A percentile compares a stretch with the other conserved stretches of the same genome.
Evolutionary conservation across 2,113 vertebrate genomes (phyloP).

Genomic region (Paedocypris sp.): DNA sequence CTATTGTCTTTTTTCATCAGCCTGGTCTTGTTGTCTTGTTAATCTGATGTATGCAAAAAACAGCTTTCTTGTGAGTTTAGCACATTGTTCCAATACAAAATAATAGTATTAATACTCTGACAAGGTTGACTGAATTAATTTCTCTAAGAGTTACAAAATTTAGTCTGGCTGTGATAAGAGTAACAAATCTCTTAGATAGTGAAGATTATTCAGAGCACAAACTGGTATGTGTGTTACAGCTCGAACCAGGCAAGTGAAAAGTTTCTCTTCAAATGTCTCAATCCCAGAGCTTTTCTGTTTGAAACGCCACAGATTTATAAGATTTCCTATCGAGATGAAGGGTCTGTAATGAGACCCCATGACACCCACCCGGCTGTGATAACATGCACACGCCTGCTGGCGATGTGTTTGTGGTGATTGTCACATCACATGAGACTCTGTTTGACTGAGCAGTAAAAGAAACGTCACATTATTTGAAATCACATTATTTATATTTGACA

Average conservation of each 20-base stretch:
- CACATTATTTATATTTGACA: background rate
- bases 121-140: too few species aligned
- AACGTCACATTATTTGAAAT: background rate
- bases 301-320: background rate
- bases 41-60: too few species aligned
- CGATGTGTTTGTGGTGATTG: background rate
- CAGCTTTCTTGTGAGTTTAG: too few species aligned
- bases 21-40: too few species aligned
- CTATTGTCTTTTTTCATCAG: too few species aligned
- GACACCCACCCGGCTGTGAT: background rate
- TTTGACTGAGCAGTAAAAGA: background rate
- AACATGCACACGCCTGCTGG: background rate
- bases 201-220: background rate
- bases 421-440: background rate
- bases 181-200: background rate
- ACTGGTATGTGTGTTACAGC: background rate
- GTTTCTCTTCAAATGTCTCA: background rate
- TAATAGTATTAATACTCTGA: too few species aligned
- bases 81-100: too few species aligned
- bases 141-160: background rate
- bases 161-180: background rate
- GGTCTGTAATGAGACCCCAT: conserved; percentile 3
- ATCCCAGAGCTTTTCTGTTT: background rate
- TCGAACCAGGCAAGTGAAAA: background rate
- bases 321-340: background rate